A percentile compares a stretch with the other conserved stretches of the same genome.
phyloP scores from a whole-genome alignment of 2,113 vertebrate genomes.

The Forbesichthys papilliferus region DNA sequence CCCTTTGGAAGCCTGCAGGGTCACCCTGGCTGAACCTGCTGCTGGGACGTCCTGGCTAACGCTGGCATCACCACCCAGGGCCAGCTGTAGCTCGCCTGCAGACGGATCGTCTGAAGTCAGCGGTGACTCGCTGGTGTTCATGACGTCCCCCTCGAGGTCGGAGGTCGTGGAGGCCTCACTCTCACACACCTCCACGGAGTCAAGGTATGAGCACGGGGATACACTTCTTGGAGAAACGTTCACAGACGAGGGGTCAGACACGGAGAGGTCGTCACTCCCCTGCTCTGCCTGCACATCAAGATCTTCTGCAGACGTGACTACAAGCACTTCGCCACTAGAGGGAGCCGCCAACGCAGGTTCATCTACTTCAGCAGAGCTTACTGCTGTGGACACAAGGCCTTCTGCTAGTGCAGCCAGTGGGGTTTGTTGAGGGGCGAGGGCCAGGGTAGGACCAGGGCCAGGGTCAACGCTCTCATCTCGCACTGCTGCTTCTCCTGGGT shows the following conservation, averaged over 20 bases:
- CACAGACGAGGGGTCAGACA: slow-evolving; percentile 24
- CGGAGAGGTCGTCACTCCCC: background rate
- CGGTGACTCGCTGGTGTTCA: background rate
- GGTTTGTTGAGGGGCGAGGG: background rate
- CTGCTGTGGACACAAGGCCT: background rate
- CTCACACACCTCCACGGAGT: slow-evolving; percentile 20
- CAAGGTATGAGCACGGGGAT: slow-evolving; percentile 19
- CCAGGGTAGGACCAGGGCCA: background rate
- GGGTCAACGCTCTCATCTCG: slow-evolving; percentile 4
- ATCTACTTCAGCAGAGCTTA: background rate
- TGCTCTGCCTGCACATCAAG: background rate
- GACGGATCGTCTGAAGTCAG: slow-evolving; percentile 4
- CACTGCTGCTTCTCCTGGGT: background rate
- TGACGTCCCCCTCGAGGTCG: slow-evolving; percentile 12
- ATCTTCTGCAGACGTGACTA: background rate
- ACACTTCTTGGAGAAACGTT: slow-evolving; percentile 26
- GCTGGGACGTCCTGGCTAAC: background rate
- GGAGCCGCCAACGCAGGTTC: slow-evolving; percentile 19
- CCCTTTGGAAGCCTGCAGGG: background rate
- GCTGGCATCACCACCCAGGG: background rate
- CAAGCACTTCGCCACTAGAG: slow-evolving; percentile 36
- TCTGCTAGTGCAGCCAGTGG: background rate
- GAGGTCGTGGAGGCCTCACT: slow-evolving; percentile 31
- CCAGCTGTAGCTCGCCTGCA: background rate
- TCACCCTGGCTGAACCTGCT: background rate